Evolutionary conservation across 2,888 invertebrate genomes (phyloP).

Genomic region (Drosophila tripunctata): DNA sequence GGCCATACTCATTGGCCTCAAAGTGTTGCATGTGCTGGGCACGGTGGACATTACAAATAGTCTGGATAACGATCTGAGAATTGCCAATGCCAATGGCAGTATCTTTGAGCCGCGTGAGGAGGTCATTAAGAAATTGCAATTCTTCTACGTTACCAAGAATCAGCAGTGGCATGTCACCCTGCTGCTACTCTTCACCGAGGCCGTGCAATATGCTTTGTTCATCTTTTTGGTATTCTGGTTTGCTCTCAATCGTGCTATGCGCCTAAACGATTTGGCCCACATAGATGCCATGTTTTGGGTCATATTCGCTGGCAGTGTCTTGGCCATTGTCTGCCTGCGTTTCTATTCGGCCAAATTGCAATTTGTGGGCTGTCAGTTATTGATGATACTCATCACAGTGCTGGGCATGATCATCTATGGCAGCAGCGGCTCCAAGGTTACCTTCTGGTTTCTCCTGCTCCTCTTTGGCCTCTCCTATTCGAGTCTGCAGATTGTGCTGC

Average conservation of each 20-base stretch:
- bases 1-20: slow-evolving; percentile 69
- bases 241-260: slow-evolving; percentile 73
- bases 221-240: slow-evolving; percentile 82
- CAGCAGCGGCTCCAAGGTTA: slow-evolving; percentile 57
- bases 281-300: slow-evolving; percentile 80
- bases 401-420: slow-evolving; percentile 77
- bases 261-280: slow-evolving; percentile 60
- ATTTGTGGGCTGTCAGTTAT: slow-evolving; percentile 72
- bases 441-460: slow-evolving; percentile 79
- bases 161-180: slow-evolving; percentile 81
- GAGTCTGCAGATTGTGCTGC: slow-evolving; percentile 72
- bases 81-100: slow-evolving; percentile 80
- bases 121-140: slow-evolving; percentile 78
- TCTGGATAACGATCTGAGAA: slow-evolving; percentile 79
- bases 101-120: slow-evolving; percentile 79
- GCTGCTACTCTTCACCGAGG: slow-evolving; percentile 77
- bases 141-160: slow-evolving; percentile 82
- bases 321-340: slow-evolving; percentile 54
- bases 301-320: slow-evolving; percentile 69
- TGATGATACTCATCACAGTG: slow-evolving; percentile 64
- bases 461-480: slow-evolving; percentile 78
- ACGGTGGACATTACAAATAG: slow-evolving; percentile 79
- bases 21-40: slow-evolving; percentile 73
- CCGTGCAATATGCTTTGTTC: slow-evolving; percentile 80
- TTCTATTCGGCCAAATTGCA: slow-evolving; percentile 78